Base-by-base conservation (phyloP, 2,888 invertebrate species). In the Machimus atricapillus region DNA sequence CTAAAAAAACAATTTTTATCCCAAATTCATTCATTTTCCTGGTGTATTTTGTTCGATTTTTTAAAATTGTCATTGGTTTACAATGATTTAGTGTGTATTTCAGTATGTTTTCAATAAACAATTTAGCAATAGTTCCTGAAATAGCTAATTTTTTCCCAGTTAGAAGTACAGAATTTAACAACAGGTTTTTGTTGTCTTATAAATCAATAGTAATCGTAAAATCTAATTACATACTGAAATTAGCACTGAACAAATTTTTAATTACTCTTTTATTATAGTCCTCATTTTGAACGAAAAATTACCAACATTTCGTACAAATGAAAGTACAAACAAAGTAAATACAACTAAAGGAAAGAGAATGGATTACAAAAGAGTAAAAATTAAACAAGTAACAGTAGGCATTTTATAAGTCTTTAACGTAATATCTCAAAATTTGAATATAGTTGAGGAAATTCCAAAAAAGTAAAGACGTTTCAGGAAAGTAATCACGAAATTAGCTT, bases 231-330 rank as follows among this genome's bases (percentile, higher is more conserved):
- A 12, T 43, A 78, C 40, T 78, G 78, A 37, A 78, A 78, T 40
- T 23, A 40, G 23, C 43, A 23, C 78, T 78, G 78, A 40, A 78
- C n/a, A 37, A 40, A 43, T 78, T 43, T 37, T 78, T 66, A 23
- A 19, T 23, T 23, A 78, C 37, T 52, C 31, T 81, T 81, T 81
- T 43, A 74, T 85, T 85, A 74, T 85, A 52, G 66, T 74, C 46
- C 77, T 76, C 74, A 77, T 86, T 86, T 86, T 83, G 56, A 74
- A 87, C 74, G 56, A 85, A 85, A 83, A 88, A 76, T 77, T 86
- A 56, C 79, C 79, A 88, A 88, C 88, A 85, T 87, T 88, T 88
- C 88, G 88, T 88, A 88, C 88, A 88, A 88, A 88, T 87, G 43
- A 78, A 88, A 88, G 88, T 88, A 88, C 88, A 88, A 88, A 88